Conservation (phyloP, 2,888 invertebrate genomes). For the Cataglyphis livida region DNA sequence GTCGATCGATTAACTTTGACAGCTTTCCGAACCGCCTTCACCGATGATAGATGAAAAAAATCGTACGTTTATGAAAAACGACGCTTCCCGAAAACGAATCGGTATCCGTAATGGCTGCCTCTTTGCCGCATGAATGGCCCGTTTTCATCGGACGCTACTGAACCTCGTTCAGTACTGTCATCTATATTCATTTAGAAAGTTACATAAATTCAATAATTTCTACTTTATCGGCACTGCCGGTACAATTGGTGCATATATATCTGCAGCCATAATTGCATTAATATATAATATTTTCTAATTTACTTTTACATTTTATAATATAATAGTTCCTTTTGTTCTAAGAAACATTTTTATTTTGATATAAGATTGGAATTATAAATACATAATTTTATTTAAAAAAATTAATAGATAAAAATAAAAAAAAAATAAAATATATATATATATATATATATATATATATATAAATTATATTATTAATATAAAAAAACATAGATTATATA, state of each 20-base stretch:
- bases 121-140: not conserved
- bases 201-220: not conserved
- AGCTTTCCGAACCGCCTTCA: not conserved
- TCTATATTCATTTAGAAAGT: not conserved
- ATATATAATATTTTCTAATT: not conserved
- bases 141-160: not conserved
- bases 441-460: not conserved
- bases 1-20: not conserved
- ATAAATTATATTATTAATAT: not conserved
- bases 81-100: not conserved
- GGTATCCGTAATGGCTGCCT: constrained; percentile 23
- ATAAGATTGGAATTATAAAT: not conserved
- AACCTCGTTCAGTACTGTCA: not conserved
- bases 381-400: no score
- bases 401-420: no score
- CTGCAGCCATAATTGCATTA: not conserved
- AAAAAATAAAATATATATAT: no score
- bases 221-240: not conserved
- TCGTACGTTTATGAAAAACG: not conserved
- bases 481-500: not conserved
- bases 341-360: not conserved
- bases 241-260: not conserved
- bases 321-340: not conserved
- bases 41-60: not conserved
- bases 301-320: not conserved